phyloP scores from a whole-genome alignment of 2,888 invertebrate species.

The Unio delphinus region DNA sequence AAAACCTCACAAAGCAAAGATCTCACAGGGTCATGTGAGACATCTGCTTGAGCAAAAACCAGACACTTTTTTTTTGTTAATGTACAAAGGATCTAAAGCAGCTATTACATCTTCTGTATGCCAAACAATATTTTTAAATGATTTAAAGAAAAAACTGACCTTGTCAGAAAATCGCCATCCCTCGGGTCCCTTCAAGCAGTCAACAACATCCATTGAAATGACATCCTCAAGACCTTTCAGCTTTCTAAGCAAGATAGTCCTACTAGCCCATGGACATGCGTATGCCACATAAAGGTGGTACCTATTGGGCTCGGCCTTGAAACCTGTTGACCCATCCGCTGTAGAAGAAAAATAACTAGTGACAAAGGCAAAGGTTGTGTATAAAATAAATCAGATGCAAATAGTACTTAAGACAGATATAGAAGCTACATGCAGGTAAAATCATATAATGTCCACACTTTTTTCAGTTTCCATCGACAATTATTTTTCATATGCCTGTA shows the following conservation, averaged over 20 bases:
- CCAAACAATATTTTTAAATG: no score
- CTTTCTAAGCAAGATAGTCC: constrained; percentile 54
- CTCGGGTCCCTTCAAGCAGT: constrained; percentile 49
- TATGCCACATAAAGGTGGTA: constrained; percentile 68
- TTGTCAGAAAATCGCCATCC: constrained; percentile 63
- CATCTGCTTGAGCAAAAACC: no score
- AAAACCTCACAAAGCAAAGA: no score
- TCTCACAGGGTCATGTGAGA: no score
- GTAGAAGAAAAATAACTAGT: constrained; percentile 10
- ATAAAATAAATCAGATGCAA: neutral
- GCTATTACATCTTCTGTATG: no score
- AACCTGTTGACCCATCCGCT: constrained; percentile 66
- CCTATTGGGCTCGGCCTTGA: constrained; percentile 56
- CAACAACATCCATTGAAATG: constrained; percentile 60
- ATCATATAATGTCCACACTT: no score
- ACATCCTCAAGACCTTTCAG: constrained; percentile 65
- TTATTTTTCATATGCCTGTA: no score
- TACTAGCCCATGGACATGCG: constrained; percentile 68
- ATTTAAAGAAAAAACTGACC: constrained; percentile 21
- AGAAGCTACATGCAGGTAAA: no score
- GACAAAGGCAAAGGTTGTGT: neutral
- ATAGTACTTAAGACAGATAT: no score
- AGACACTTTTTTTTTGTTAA: no score
- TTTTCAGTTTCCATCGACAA: no score
- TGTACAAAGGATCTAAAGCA: no score